Percentiles rank a stretch among this genome's conserved stretches.
phyloP scores from a whole-genome alignment of 2,113 vertebrate species.

The Melanerpes aurifrons region DNA sequence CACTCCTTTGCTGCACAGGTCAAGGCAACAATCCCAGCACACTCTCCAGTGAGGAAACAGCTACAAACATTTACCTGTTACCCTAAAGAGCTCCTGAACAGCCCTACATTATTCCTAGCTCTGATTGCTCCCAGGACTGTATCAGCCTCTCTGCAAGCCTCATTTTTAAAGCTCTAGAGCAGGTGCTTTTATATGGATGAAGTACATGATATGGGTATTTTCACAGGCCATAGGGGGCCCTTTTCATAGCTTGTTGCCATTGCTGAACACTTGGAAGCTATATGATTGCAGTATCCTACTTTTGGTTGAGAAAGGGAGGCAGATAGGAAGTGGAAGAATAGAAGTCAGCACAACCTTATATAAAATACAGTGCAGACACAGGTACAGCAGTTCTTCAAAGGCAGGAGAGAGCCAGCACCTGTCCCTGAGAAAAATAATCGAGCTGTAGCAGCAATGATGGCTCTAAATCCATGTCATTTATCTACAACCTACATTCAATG shows the following conservation, averaged over 20 bases:
- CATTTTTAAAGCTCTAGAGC: background rate
- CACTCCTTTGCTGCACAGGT: too few relatives aligned
- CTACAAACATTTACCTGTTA: background rate
- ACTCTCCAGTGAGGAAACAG: background rate
- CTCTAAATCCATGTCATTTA: conserved; percentile 29
- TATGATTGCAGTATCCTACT: accelerated
- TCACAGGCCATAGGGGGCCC: background rate
- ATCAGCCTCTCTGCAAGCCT: background rate
- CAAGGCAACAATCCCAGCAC: background rate
- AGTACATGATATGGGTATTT: accelerated
- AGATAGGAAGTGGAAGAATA: background rate
- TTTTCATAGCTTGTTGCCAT: background rate
- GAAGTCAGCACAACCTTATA: background rate
- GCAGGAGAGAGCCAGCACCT: background rate
- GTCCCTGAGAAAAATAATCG: conserved; percentile 57
- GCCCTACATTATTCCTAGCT: background rate
- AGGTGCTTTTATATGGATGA: background rate
- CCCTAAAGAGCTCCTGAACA: background rate
- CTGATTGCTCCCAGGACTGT: background rate
- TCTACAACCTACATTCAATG: conserved; percentile 38
- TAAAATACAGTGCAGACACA: accelerated
- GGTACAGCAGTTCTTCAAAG: conserved; percentile 22
- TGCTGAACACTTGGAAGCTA: background rate
- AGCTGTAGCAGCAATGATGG: conserved; percentile 9
- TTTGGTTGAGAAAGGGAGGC: background rate